phyloP scores from a whole-genome alignment of 2,113 vertebrate species.

The Paramormyrops kingsleyae region DNA sequence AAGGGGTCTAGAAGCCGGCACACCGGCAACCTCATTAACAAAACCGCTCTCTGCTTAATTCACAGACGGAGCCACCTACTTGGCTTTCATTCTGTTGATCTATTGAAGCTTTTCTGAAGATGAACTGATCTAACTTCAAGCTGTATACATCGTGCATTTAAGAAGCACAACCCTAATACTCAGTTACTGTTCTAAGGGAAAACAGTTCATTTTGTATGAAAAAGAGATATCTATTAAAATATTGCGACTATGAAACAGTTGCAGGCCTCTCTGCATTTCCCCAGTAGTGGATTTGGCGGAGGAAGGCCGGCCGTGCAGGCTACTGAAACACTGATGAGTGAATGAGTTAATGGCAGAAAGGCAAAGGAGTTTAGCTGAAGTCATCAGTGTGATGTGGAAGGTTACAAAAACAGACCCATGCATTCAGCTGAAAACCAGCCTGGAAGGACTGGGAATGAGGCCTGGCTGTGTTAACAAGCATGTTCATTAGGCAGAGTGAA shows the following conservation, averaged over 20 bases:
- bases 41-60: background rate
- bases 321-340: background rate
- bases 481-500: background rate
- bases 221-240: background rate
- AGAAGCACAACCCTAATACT: constrained; percentile 10
- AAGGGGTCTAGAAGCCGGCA: background rate
- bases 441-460: background rate
- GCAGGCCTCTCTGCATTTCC: background rate
- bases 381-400: background rate
- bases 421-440: background rate
- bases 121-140: background rate
- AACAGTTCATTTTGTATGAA: background rate
- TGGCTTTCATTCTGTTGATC: background rate
- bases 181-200: background rate
- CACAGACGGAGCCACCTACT: background rate
- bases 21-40: background rate
- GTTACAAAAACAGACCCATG: background rate
- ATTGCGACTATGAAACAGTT: background rate
- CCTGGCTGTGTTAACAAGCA: background rate
- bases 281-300: background rate
- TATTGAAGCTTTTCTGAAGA: background rate
- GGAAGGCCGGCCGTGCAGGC: background rate
- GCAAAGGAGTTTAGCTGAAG: background rate
- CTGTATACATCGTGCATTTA: constrained; percentile 24
- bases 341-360: background rate